phyloP scores from a whole-genome alignment of 2,113 vertebrate genomes.

The Stomatorhinus ivindoensis region DNA sequence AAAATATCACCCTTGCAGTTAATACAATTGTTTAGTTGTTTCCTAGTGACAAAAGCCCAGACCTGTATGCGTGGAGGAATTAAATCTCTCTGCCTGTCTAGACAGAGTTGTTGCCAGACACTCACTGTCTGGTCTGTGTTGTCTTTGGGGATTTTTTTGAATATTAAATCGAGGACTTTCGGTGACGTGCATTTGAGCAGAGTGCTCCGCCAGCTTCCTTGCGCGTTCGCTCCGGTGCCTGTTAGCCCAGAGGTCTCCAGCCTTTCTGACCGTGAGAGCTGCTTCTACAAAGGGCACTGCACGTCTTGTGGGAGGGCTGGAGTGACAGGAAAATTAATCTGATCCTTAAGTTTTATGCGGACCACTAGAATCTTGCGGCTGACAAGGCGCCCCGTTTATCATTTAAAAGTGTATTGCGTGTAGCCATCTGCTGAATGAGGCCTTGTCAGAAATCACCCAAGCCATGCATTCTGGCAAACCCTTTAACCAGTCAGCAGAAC shows the following conservation, averaged over 20 bases:
- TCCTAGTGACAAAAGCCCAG: neutral
- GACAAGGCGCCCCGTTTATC: neutral
- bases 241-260: neutral
- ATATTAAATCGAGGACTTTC: neutral
- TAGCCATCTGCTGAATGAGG: neutral
- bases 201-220: neutral
- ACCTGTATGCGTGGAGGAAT: neutral
- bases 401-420: neutral
- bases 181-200: neutral
- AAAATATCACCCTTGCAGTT: neutral
- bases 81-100: neutral
- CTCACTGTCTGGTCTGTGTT: neutral
- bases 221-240: neutral
- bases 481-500: neutral
- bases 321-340: neutral
- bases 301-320: neutral
- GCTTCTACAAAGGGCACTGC: neutral
- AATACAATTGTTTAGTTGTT: neutral
- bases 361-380: neutral
- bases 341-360: neutral
- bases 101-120: neutral
- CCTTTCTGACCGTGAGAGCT: neutral
- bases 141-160: neutral
- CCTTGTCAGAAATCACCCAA: neutral
- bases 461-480: neutral